Evolutionary conservation across 2,797 vertebrate species (phyloP).

Genomic region (Chelon auratus): DNA sequence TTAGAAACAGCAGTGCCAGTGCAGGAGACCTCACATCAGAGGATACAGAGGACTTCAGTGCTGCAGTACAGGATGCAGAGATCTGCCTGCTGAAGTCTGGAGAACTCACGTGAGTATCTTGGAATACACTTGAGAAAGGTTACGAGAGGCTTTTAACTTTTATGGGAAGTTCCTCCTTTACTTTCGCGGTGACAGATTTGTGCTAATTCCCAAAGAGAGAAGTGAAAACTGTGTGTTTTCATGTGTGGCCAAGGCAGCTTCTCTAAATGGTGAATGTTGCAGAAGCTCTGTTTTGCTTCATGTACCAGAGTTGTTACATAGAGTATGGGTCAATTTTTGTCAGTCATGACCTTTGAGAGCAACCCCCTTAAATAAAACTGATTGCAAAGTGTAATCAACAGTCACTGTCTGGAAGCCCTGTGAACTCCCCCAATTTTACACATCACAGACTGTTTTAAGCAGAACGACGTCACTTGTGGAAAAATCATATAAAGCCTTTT

Average conservation of each 20-base stretch:
- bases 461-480: background rate
- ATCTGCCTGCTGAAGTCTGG: constrained; percentile 93
- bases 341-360: background rate
- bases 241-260: constrained; percentile 1
- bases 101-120: constrained; percentile 90
- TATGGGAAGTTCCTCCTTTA: constrained; percentile 13
- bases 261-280: background rate
- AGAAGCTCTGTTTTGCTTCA: background rate
- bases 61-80: constrained; percentile 91
- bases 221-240: constrained; percentile 37
- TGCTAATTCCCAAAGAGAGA: constrained; percentile 13
- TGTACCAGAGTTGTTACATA: background rate
- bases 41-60: constrained; percentile 84
- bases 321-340: background rate
- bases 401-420: background rate
- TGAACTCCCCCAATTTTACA: background rate
- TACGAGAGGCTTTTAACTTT: background rate
- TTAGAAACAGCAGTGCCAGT: constrained; percentile 72
- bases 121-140: background rate
- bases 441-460: background rate
- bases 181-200: background rate
- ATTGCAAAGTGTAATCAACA: background rate
- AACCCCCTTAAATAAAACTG: constrained; percentile 2
- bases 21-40: constrained; percentile 85
- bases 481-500: background rate